Evolutionary conservation across 92 coral and sea anemone genomes (phyloP), one percentile per base, ranked within the genome.

Genomic region (Umimayanthus kanabou): DNA sequence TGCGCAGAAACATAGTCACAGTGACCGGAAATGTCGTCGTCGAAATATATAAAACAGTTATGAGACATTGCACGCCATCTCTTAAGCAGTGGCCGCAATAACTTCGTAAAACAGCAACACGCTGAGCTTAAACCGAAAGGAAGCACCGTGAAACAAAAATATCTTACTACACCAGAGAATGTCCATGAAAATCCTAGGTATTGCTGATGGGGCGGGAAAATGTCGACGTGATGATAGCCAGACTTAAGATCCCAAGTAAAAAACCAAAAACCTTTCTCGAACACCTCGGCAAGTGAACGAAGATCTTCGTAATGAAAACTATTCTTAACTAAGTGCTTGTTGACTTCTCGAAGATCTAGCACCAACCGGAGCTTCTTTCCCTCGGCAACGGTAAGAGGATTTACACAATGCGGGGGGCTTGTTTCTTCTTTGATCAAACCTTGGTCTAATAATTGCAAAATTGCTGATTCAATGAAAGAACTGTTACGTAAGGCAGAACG

Each of bases 21-120:
- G n/a, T n/a, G 92, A 50, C 92, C 64, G 8, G 89, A 79, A 40
- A 91, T 81, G 69, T 94, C 94, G 87, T 93, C 92, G 85, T 93
- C 92, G 11, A 91, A 57, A 42, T 93, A 93, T 22, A 91, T 73
- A 70, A 93, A 91, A 22, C 79, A 70, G 26, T 26, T 43, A 40
- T 91, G 95, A 7, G 89, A 90, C 92, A 91, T 80, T n/a, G 93
- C 87, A 22, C 94, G 92, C 95, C 95, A 91, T 4, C 95, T 84
- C 66, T 77, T 86, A 71, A 93, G 93, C 33, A 93, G 71, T 20
- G 95, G 95, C 15, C 95, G 92, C 89, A 93, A 43, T 30, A 92
- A 45, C 85, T 92, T 92, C n/a, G 94, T 92, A 66, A 92, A 92
- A 73, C 91, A 92, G 77, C 81, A 91, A 88, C 91, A 91, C 2